A percentile compares a stretch with the other conserved stretches of the same genome.
These are phyloP conservation scores for Ardeotis arabs DNA, from an alignment of 2,113 vertebrate species.

Conservation along the genomic window DNA sequence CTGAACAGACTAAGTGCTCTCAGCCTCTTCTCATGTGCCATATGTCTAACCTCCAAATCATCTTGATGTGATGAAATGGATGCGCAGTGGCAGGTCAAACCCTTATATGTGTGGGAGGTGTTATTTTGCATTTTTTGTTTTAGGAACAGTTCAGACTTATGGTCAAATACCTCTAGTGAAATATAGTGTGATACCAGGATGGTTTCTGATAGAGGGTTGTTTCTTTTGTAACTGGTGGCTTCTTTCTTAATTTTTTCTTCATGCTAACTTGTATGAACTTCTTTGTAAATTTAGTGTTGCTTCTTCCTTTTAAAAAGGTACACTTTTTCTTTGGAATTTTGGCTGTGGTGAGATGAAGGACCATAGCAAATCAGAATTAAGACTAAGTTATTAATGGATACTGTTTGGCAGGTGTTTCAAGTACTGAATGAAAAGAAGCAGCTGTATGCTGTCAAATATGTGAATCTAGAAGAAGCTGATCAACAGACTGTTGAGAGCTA, in stretches of 20 bases:
- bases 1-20: background rate
- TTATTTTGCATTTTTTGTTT: background rate
- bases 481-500: conserved; percentile 90
- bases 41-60: background rate
- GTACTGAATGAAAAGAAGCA: conserved; percentile 93
- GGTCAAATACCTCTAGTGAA: background rate
- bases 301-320: background rate
- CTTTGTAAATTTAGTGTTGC: background rate
- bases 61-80: background rate
- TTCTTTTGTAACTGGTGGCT: background rate
- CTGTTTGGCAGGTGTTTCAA: conserved; percentile 87
- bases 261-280: background rate
- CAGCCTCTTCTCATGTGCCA: background rate
- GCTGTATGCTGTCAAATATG: conserved; percentile 92
- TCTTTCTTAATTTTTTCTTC: background rate
- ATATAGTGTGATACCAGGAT: background rate
- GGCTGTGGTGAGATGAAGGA: background rate
- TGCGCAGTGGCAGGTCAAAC: background rate
- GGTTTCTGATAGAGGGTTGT: background rate
- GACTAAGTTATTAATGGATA: background rate
- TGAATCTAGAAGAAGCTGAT: conserved; percentile 92
- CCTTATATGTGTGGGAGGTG: background rate
- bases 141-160: background rate
- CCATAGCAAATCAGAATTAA: background rate
- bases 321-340: background rate